Evolutionary conservation across 2,113 vertebrate genomes (phyloP).

Genomic region (Myrmecophaga tridactyla): DNA sequence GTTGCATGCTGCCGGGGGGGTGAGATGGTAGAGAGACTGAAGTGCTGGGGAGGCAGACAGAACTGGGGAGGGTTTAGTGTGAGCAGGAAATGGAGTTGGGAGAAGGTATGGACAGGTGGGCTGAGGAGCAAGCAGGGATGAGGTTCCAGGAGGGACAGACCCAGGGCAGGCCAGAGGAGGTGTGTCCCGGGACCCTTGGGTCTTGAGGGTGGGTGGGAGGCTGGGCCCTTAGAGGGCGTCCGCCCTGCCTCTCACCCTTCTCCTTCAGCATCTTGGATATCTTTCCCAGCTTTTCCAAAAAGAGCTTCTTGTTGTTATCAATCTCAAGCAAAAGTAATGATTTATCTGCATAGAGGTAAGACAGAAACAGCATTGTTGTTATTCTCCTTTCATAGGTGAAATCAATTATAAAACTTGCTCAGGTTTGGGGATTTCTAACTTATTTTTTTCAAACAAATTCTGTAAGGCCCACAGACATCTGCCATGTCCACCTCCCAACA

Average conservation of each 20-base stretch:
- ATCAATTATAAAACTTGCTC: neutral
- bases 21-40: constrained; percentile 55
- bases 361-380: neutral
- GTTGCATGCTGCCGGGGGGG: constrained; percentile 58
- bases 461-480: no score
- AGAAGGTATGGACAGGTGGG: neutral
- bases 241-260: constrained; percentile 49
- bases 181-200: no score
- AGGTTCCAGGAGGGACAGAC: neutral
- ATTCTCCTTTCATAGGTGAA: neutral
- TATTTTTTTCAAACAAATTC: neutral
- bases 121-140: neutral
- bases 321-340: constrained; percentile 38
- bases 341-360: constrained; percentile 41
- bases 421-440: neutral
- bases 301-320: neutral
- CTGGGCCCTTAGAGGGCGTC: neutral
- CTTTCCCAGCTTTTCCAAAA: neutral
- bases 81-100: neutral
- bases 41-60: neutral
- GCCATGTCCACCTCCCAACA: fast-evolving
- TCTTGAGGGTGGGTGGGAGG: no score
- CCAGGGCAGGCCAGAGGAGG: neutral
- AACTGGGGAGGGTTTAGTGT: neutral
- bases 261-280: constrained; percentile 14